phyloP scores from a whole-genome alignment of 2,888 invertebrate genomes.

The Diarsia rubi region DNA sequence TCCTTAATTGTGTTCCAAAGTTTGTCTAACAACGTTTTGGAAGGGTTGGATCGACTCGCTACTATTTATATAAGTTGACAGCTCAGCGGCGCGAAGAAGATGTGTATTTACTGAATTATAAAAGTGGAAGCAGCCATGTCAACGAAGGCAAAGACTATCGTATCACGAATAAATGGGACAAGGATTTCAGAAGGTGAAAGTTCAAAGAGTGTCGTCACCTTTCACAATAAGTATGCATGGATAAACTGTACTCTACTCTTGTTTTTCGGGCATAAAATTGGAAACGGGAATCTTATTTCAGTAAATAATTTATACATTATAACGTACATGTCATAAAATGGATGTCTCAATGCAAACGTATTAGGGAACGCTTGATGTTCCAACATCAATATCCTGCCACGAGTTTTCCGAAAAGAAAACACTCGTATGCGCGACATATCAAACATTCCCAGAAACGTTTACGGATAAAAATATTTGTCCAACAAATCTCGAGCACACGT shows the following conservation, averaged over 20 bases:
- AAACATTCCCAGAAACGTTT: slow-evolving; percentile 67
- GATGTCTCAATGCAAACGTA: slow-evolving; percentile 45
- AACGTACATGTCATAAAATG: slow-evolving; percentile 15
- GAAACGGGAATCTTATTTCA: slow-evolving; percentile 18
- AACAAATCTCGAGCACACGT: slow-evolving; percentile 64
- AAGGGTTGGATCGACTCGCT: slow-evolving; percentile 18
- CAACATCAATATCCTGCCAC: slow-evolving; percentile 61
- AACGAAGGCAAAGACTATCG: slow-evolving; percentile 33
- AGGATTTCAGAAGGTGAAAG: slow-evolving; percentile 28
- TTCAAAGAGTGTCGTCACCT: slow-evolving; percentile 48
- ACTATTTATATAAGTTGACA: slow-evolving; percentile 36
- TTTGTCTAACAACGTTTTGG: slow-evolving; percentile 37
- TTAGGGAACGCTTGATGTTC: slow-evolving; percentile 54
- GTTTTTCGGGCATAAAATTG: slow-evolving; percentile 34
- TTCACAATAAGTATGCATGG: slow-evolving; percentile 43
- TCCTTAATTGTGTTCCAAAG: slow-evolving; percentile 51
- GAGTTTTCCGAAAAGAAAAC: slow-evolving; percentile 55
- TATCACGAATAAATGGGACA: slow-evolving; percentile 41
- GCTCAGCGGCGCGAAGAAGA: slow-evolving; percentile 4
- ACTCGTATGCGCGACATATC: slow-evolving; percentile 55
- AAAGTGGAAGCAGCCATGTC: slow-evolving; percentile 41
- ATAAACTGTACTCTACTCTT: slow-evolving; percentile 20
- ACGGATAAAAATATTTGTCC: slow-evolving; percentile 68
- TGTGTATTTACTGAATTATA: slow-evolving; percentile 55
- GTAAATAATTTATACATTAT: slow-evolving; percentile 19